Conservation (phyloP, 2,113 vertebrate genomes). For the Heterotilapia buettikoferi region DNA sequence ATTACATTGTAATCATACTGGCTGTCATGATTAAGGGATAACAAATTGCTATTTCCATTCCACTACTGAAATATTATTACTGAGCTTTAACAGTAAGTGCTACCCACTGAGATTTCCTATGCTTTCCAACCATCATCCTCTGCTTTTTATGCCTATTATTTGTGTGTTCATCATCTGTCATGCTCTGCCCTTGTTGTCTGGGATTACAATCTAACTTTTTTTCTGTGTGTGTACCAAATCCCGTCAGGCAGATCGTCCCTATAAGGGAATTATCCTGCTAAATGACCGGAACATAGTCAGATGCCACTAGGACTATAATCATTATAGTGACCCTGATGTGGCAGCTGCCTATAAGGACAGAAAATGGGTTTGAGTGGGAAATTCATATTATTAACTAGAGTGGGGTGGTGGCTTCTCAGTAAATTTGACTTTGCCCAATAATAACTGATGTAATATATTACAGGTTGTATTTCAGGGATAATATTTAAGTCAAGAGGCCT, state of each 20-base stretch:
- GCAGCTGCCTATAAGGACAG: background rate
- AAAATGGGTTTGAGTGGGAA: background rate
- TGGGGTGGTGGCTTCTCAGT: background rate
- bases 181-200: background rate
- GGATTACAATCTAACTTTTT: conserved; percentile 19
- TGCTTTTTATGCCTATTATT: background rate
- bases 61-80: background rate
- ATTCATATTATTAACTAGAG: conserved; percentile 5
- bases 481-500: background rate
- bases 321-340: conserved; percentile 5
- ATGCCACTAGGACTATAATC: conserved; percentile 14
- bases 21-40: background rate
- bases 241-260: conserved; percentile 23
- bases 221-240: conserved; percentile 13
- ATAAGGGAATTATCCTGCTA: conserved; percentile 33
- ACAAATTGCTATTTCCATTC: background rate
- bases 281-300: conserved; percentile 16
- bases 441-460: background rate
- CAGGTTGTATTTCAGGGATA: background rate
- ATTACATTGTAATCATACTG: background rate
- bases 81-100: background rate
- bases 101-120: background rate
- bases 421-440: background rate
- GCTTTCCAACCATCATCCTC: background rate
- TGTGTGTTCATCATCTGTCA: background rate